Evolutionary conservation across 2,113 vertebrate species (phyloP).

Genomic region (Condylura cristata): DNA sequence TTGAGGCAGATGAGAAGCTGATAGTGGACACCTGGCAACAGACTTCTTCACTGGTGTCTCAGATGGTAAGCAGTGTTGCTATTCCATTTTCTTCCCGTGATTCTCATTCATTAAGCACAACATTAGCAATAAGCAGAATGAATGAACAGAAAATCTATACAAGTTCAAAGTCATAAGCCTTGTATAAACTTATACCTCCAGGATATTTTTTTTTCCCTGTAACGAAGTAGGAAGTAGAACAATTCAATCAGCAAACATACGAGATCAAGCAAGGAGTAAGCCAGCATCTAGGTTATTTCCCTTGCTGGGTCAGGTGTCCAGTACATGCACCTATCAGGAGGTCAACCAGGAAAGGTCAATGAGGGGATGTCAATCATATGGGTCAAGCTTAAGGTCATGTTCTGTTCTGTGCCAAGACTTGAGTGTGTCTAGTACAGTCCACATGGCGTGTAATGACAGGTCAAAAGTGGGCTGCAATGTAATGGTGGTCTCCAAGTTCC

Average conservation of each 20-base stretch:
- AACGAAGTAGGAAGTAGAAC: constrained; percentile 25
- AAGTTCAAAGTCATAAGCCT: background rate
- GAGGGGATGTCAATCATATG: background rate
- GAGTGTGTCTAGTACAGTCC: background rate
- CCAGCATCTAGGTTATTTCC: background rate
- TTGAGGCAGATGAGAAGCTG: constrained; percentile 82
- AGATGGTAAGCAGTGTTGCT: constrained; percentile 85
- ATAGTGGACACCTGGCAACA: constrained; percentile 85
- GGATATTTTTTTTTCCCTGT: background rate
- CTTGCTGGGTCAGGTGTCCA: background rate
- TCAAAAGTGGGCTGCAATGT: background rate
- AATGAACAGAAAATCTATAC: background rate
- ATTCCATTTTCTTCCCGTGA: background rate
- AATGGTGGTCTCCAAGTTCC: background rate
- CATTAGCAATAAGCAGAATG: background rate
- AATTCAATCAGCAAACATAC: background rate
- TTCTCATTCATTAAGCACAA: background rate
- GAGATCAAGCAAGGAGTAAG: background rate
- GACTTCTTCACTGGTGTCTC: constrained; percentile 83
- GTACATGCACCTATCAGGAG: background rate
- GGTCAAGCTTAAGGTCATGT: background rate
- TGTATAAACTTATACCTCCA: background rate
- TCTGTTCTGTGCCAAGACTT: background rate
- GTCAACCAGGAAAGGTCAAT: background rate
- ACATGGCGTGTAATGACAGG: background rate